Evolutionary conservation across 2,113 vertebrate species (phyloP), one percentile per base, ranked within the genome.

Genomic region (Garra rufa): DNA sequence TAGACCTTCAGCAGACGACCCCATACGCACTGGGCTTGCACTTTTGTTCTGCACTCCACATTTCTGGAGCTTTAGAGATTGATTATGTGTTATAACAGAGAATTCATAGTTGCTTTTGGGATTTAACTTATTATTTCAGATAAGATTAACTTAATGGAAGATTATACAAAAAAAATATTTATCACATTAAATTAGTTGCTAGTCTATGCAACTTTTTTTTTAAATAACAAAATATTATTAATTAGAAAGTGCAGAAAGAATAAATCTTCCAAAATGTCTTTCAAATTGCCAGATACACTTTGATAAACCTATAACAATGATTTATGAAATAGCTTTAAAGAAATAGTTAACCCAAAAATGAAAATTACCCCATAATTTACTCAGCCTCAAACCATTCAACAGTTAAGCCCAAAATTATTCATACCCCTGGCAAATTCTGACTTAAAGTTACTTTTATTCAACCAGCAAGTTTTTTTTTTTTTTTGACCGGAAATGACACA

Each of bases 1-100:
- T 71, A 38, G 61, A 17, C 19, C 52, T 63, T 28, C 57, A 55
- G 24, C 67, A 79, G 71, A 86, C 24, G 30, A 63, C 14, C 28
- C 28, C 17, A 13, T 57, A 14, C 17, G 26, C 19, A 30, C 26
- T 50, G 4, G 30, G 19, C 15, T 15, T 30, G 24, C 71, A 71
- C 6, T 8, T 44, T 71, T 21, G 2, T 28, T 50, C 14, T 26
- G 5, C 6, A 44, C n/a, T 7, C 9, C 11, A 44, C 43, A 19
- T 52, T 76, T 76, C n/a, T 76, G 26, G 44, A 17, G 44, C 1
- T 50, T 50, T 75, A 69, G 34, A 41, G 19, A 69, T 69, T 69
- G 65, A 34, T 34, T 34, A 34, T 5, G 9, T 69, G 30, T 38
- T 69, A 21, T 7, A 34, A 19, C 17, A 9, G 8, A 19, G 9